Conservation (phyloP, 37 sponge, comb jelly and placozoan genomes). For the Halisarca cf. caerulea region DNA sequence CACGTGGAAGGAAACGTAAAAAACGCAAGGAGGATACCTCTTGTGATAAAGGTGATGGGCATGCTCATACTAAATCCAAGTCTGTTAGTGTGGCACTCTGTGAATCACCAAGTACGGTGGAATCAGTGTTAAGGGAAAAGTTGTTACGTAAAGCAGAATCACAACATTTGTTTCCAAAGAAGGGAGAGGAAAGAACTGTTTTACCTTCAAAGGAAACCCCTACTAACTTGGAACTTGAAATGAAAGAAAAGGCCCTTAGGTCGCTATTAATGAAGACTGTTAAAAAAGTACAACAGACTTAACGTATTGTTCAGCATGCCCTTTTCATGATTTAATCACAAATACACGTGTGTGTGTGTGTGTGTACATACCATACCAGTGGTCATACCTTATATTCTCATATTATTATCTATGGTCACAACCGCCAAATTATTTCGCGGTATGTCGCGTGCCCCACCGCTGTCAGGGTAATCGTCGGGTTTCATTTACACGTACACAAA, state of each 20-base stretch:
- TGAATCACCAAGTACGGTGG: neutral
- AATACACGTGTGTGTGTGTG: no score
- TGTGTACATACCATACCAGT: no score
- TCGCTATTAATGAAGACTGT: neutral
- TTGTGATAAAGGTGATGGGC: neutral
- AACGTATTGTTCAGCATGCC: no score
- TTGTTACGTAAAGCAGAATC: neutral
- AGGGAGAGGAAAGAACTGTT: neutral
- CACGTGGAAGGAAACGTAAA: neutral
- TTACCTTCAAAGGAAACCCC: neutral
- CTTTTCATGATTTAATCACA: no score
- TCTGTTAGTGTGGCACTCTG: neutral
- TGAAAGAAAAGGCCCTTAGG: constrained; percentile 18
- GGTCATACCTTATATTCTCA: no score
- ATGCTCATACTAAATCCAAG: neutral
- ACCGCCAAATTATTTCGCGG: no score
- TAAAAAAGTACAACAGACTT: no score
- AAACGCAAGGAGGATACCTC: neutral
- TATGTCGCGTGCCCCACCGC: no score
- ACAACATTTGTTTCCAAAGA: no score
- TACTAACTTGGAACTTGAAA: neutral
- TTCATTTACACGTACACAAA: no score
- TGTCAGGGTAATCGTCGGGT: no score
- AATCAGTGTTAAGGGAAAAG: neutral
- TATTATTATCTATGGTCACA: no score